phyloP scores from a whole-genome alignment of 2,888 invertebrate genomes.

The Helobdella robusta region DNA sequence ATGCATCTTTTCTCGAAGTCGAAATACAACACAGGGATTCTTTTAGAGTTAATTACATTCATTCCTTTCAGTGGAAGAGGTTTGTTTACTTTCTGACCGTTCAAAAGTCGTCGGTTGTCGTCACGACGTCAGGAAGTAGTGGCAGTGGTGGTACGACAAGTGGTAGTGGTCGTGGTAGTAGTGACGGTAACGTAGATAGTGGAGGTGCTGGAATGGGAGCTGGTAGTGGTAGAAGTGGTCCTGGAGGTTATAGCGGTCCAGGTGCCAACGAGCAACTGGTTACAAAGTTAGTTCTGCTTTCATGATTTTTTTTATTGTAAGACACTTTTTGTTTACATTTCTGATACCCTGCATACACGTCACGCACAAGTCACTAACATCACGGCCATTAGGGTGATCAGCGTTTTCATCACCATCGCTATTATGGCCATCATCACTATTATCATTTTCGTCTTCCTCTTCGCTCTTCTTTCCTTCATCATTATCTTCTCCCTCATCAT shows the following conservation, averaged over 20 bases:
- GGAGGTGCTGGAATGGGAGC: not conserved
- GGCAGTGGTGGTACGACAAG: not conserved
- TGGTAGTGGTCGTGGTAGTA: slow-evolving; percentile 1
- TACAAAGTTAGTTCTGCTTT: too few relatives aligned
- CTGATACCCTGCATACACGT: slow-evolving; percentile 58
- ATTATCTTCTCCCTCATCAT: too few relatives aligned
- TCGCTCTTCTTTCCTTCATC: not conserved
- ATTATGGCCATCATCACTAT: not conserved
- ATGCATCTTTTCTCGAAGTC: too few relatives aligned
- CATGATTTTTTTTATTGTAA: too few relatives aligned
- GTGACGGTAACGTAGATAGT: not conserved
- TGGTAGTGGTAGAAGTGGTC: not conserved
- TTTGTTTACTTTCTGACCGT: not conserved
- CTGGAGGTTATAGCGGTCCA: not conserved
- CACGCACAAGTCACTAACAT: slow-evolving; percentile 57
- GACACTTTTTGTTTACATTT: slow-evolving; percentile 87
- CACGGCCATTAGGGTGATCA: slow-evolving; percentile 79
- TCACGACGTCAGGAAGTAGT: not conserved
- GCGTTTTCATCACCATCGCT: slow-evolving; percentile 86
- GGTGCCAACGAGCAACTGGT: too few relatives aligned
- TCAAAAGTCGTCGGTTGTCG: not conserved
- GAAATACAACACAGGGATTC: too few relatives aligned
- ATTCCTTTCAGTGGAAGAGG: too few relatives aligned
- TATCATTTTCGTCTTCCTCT: too few relatives aligned
- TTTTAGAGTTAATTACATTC: too few relatives aligned